Conservation (phyloP, 2,888 invertebrate genomes). For the Eledona agricola region DNA sequence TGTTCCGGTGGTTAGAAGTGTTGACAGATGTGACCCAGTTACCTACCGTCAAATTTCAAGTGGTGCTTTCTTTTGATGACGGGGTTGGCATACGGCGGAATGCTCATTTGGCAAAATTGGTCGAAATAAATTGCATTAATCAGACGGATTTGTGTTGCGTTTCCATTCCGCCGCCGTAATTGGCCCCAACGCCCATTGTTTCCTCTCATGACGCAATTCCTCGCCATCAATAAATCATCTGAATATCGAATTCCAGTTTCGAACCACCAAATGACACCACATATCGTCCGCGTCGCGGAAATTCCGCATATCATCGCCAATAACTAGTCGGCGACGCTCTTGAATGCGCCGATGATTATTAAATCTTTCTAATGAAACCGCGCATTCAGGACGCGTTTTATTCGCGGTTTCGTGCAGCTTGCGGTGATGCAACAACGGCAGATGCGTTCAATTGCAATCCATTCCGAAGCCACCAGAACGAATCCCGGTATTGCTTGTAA, state of each 20-base stretch:
- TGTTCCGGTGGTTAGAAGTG: no score
- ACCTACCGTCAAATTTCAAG: no score
- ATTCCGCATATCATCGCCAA: neutral
- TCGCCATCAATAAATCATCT: conserved; percentile 4
- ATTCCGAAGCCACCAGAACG: conserved; percentile 16
- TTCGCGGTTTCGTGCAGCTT: conserved; percentile 21
- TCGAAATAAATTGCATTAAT: no score
- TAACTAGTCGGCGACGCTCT: no score
- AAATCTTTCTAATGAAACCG: no score
- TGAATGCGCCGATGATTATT: no score
- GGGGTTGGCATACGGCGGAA: no score
- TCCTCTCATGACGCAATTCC: neutral
- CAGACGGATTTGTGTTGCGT: neutral
- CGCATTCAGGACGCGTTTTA: no score
- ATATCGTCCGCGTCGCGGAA: neutral
- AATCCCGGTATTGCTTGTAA: conserved; percentile 18
- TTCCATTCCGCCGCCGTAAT: neutral
- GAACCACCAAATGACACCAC: neutral
- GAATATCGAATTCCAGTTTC: neutral
- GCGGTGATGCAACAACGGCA: conserved; percentile 23
- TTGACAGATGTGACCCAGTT: no score
- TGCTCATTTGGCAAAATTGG: no score
- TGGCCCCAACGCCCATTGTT: conserved; percentile 1
- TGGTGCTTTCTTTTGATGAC: no score
- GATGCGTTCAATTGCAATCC: conserved; percentile 30